These are phyloP conservation scores for Coelopa frigida DNA, from an alignment of 1,140 invertebrate genomes.

Conservation along the genomic window DNA sequence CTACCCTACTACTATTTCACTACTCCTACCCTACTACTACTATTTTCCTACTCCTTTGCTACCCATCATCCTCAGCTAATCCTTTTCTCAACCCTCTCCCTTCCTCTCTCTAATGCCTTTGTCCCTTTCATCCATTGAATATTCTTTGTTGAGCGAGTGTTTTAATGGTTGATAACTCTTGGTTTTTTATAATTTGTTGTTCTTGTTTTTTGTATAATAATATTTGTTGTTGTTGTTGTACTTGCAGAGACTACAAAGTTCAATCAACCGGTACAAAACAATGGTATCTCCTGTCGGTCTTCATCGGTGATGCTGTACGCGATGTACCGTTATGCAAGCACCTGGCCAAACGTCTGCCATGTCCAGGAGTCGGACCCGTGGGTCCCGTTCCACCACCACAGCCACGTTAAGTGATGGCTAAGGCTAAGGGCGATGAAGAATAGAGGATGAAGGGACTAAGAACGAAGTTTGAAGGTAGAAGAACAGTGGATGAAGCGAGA, in stretches of 20 bases:
- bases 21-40: too few relatives aligned
- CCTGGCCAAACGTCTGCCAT: conserved; percentile 57
- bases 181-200: conserved; percentile 7
- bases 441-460: too few relatives aligned
- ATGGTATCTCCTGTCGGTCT: conserved; percentile 72
- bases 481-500: too few relatives aligned
- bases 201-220: conserved; percentile 11
- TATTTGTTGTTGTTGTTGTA: conserved; percentile 1
- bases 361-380: conserved; percentile 37
- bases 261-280: conserved; percentile 66
- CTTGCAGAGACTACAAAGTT: conserved; percentile 63
- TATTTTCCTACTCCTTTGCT: too few relatives aligned
- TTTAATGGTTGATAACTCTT: too few relatives aligned
- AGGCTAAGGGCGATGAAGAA: neutral
- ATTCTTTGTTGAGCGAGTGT: conserved; percentile 2
- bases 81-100: too few relatives aligned
- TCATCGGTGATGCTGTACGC: conserved; percentile 71
- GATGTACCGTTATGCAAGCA: conserved; percentile 70
- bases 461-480: too few relatives aligned
- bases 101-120: too few relatives aligned
- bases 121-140: conserved; percentile 5
- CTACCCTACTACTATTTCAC: too few relatives aligned
- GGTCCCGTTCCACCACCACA: conserved; percentile 29
- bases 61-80: too few relatives aligned
- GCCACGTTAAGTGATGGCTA: conserved; percentile 25